Base-by-base conservation (phyloP, 2,888 invertebrate species). In the Microctonus hyperodae region DNA sequence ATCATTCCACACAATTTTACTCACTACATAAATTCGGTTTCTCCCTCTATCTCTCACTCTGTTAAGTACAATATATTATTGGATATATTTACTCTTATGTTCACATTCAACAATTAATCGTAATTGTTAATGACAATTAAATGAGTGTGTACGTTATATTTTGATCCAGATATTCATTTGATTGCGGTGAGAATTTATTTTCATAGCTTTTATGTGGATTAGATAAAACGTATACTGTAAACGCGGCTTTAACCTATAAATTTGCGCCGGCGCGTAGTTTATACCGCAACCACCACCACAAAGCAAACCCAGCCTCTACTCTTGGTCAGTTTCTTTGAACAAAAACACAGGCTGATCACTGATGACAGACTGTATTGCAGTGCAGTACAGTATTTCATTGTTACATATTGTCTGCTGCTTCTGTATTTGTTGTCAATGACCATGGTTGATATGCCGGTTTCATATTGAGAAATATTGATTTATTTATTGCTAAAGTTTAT, bases 1-100 rank as follows among this genome's bases (percentile, higher is more conserved):
- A 55, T n/a, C 55, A 55, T 55, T 55, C 55, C 55, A 50, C 50
- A 23, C 50, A 23, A 25, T 51, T 51, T 6, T 22, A n/a, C 51
- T 51, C 13, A 51, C 25, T 22, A 16, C 6, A 51, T 25, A 11
- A 23, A 22, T n/a, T 51, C 25, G 51, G 23, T 13, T n/a, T 13
- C 7, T 25, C 2, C 25, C 28, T 28, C 3, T 28, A 28, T n/a
- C n/a, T n/a, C n/a, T n/a, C n/a, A n/a, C n/a, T n/a, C n/a, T n/a
- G n/a, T n/a, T n/a, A n/a, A n/a, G n/a, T n/a, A n/a, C n/a, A n/a
- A n/a, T n/a, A n/a, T n/a, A n/a, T 28, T 28, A 7, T 28, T 28
- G 28, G 4, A 28, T 28, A 28, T 7, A 7, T 28, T 28, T 5
- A 28, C 4, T 28, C 3, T n/a, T 28, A 28, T 28, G 6, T 6